Evolutionary conservation across 2,113 vertebrate genomes (phyloP), one percentile per base, ranked within the genome.

Genomic region (Carollia perspicillata): DNA sequence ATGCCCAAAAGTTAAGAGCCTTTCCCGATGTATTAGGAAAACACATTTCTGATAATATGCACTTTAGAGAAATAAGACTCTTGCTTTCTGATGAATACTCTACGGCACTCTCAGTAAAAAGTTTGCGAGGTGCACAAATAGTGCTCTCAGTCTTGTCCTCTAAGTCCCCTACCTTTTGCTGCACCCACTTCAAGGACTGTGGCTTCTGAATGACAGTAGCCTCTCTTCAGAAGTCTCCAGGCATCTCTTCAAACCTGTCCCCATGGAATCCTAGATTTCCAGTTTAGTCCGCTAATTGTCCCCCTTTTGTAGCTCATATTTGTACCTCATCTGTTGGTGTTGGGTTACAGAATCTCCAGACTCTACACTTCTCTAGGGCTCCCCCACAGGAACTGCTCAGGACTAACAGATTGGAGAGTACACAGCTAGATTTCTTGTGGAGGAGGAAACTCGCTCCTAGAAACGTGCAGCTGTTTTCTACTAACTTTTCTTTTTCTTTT

Each of bases 81-180:
- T 72, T 51, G 12, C 47, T 81, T 86, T 86, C 13, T 11, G 26
- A 18, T 20, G 33, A 28, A 75, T 44, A 22, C 35, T 89, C 33
- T 20, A 1, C 4, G 2, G 37, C 0, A 0, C 35, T 44, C 63
- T 26, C 23, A 14, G 60, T 37, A 75, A 85, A 42, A 2, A 8
- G 3, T 60, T 33, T 33, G 3, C 17, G 68, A 0, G 20, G 6
- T 16, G 1, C 44, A 33, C 4, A 78, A 51, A 28, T 53, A 23
- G 14, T 26, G 4, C 22, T 30, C 10, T 40, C n/a, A 16, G 18
- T 53, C 23, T 63, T 75, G 22, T 77, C 26, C 26, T 93, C 3
- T 58, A 7, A 22, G 17, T 1, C 7, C 3, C 8, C 8, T 30
- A 40, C 4, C 5, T 63, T 60, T 49, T 14, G 6, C 65, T 88